Evolutionary conservation across 2,888 invertebrate genomes (phyloP).

Genomic region (Pimpla rufipes): DNA sequence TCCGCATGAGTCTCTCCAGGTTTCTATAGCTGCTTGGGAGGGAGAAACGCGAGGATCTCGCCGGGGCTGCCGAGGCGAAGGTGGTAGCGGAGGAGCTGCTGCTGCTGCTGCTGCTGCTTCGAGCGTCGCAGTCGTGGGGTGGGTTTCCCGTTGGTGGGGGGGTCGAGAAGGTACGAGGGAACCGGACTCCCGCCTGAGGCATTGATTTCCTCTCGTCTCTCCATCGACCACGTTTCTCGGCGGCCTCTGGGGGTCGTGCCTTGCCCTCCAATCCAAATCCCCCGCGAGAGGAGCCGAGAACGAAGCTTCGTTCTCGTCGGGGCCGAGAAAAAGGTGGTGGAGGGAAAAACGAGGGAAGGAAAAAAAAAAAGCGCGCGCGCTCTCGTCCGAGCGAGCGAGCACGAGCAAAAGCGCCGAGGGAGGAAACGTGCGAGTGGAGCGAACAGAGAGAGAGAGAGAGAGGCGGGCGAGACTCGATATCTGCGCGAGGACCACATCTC

Average conservation of each 20-base stretch:
- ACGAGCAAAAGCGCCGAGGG: constrained; percentile 72
- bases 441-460: neutral
- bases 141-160: constrained; percentile 47
- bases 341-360: constrained; percentile 16
- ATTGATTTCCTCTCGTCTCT: constrained; percentile 85
- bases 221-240: constrained; percentile 81
- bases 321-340: constrained; percentile 56
- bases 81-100: neutral
- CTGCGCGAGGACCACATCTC: constrained; percentile 77
- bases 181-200: constrained; percentile 79
- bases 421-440: constrained; percentile 62
- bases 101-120: constrained; percentile 4
- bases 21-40: constrained; percentile 25
- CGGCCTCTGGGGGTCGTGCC: constrained; percentile 77
- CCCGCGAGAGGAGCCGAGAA: constrained; percentile 75
- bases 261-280: constrained; percentile 78
- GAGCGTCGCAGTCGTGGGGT: neutral
- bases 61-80: neutral
- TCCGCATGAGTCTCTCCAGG: constrained; percentile 28
- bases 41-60: constrained; percentile 12
- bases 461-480: neutral
- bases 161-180: constrained; percentile 69
- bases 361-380: constrained; percentile 22
- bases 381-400: constrained; percentile 56
- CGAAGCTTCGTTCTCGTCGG: constrained; percentile 43